Evolutionary conservation across 2,797 vertebrate genomes (phyloP), one percentile per base, ranked within the genome.

Genomic region (Schizopygopsis malacanthus): DNA sequence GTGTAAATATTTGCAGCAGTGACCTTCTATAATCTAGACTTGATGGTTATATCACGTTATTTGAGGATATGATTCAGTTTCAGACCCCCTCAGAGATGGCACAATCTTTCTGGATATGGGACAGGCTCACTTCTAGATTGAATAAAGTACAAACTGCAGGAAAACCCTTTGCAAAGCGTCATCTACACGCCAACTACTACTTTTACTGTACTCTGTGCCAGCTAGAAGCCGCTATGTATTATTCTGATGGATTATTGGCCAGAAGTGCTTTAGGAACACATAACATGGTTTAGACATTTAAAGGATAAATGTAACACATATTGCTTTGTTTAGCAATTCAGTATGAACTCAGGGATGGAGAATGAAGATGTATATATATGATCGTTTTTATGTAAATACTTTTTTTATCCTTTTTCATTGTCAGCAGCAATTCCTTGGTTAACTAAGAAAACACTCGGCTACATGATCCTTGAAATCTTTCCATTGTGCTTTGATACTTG

Each of bases 221-320:
- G 84, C 72, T 67, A 50, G 82, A 1, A 59, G 73, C 87, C 90
- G 81, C n/a, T 84, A 83, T 92, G 90, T 90, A 92, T 92, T 92
- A 91, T 70, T 92, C 88, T 93, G 91, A 91, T 28, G 71, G 83
- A 89, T 88, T 85, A 59, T 82, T 79, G 39, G 1, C 52, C 52
- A 79, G 84, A 43, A 28, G 70, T 84, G 86, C 25, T 75, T 12
- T 86, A 11, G 20, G 39, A 77, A 78, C 80, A 65, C 73, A 79
- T 80, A 37, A 67, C 33, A 15, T 10, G 16, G 47, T 56, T 85
- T 87, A 81, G 85, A 86, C 90, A 88, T 59, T 52, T 12, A 37
- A 88, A 37, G 28, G n/a, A 82, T 43, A 43, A 56, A 82, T 82
- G 54, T 11, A 28, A 82, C 41, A 47, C 33, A 33, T 28, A 47